Evolutionary conservation across 30 jellyfish, hydroid and myxozoan genomes (phyloP), one percentile per base, ranked within the genome.

Genomic region (Catostylus mosaicus): DNA sequence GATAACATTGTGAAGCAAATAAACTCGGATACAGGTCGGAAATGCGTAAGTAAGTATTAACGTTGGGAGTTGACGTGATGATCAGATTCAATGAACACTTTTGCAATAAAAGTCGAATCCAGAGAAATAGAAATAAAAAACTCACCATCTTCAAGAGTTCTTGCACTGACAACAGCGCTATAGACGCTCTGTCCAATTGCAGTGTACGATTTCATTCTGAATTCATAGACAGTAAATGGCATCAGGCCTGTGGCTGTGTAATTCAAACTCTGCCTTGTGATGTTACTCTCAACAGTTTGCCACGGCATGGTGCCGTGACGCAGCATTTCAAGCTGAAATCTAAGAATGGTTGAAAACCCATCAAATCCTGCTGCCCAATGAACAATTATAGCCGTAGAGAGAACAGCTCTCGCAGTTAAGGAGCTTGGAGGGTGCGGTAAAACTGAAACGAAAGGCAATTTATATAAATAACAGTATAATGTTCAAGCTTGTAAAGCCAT

Each of bases 351-450:
- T 0, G 91, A 67, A 47, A 64, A 81, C 2, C 91, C 91, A 52
- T 81, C 84, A 40, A 81, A 81, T 11, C 91, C 91, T n/a, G 47
- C 83, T 9, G 24, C 23, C 91, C 91, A 81, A 5, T 73, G 47
- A 35, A 81, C 19, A 3, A 69, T 57, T 19, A 81, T 34, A 1
- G 91, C 73, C 1, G 72, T 66, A 14, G 91, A 69, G 1, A 23
- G 84, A 24, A 56, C 54, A 31, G 85, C 51, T 16, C 20, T 70
- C 7, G 78, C 84, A 0, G 71, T 34, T 29, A 81, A 30, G 2
- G 45, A 30, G 16, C 47, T 81, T 36, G 91, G 91, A 9, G 91
- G 91, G 72, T 81, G 40, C 26, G 91, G 91, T 1, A 45, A 65
- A 46, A 81, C 91, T 81, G 35, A 3, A 67, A 64, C 3, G 54